Conservation (phyloP, 2,888 invertebrate genomes). For the Folsomia candida region DNA sequence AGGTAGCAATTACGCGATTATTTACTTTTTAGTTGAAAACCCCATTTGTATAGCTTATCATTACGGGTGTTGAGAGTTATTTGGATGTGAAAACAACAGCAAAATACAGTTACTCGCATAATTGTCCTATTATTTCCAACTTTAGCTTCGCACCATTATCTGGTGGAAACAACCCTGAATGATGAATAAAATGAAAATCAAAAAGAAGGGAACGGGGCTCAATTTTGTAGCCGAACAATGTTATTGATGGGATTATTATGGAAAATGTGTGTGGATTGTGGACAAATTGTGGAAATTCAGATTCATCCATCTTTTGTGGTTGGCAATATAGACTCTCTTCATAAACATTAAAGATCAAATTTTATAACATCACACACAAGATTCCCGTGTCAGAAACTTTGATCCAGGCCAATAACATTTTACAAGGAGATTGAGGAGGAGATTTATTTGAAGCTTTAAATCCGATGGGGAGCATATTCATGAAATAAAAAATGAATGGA, state of each 20-base stretch:
- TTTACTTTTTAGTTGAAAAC: conserved; percentile 13
- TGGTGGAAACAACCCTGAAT: too few species aligned
- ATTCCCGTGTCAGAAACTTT: neutral
- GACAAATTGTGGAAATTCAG: neutral
- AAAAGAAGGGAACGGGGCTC: too few species aligned
- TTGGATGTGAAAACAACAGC: neutral
- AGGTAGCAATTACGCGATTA: conserved; percentile 19
- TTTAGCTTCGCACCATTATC: too few species aligned
- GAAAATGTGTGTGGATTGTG: too few species aligned
- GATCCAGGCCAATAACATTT: conserved; percentile 17
- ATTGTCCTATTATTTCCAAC: conserved; percentile 14
- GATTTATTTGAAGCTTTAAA: conserved; percentile 13
- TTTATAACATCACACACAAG: neutral
- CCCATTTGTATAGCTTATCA: conserved; percentile 7
- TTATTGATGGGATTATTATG: neutral
- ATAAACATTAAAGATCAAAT: neutral
- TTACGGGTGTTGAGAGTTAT: conserved; percentile 9
- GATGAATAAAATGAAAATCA: neutral
- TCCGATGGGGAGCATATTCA: conserved; percentile 20
- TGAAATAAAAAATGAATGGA: conserved; percentile 13
- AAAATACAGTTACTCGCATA: conserved; percentile 23
- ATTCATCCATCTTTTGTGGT: neutral
- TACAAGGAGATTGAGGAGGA: conserved; percentile 20
- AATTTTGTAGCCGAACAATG: too few species aligned
- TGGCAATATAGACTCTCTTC: neutral